Conservation (phyloP, 2,888 invertebrate species). For the Cosmorhoe ocellata region DNA sequence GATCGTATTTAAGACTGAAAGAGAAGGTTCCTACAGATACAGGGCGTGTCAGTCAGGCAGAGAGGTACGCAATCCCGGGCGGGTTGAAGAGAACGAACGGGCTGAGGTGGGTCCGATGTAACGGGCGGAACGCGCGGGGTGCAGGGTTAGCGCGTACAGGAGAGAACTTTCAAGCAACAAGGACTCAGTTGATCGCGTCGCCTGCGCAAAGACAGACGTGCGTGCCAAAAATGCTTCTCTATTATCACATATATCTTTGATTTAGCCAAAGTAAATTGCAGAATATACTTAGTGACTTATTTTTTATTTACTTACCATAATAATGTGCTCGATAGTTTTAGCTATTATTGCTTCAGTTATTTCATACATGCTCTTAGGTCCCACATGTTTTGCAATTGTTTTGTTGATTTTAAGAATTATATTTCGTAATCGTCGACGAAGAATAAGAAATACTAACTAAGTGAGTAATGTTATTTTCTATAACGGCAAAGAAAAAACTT, state of each 20-base stretch:
- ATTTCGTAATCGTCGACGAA: neutral
- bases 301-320: too few species aligned
- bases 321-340: neutral
- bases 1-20: too few species aligned
- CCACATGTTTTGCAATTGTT: neutral
- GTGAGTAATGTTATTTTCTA: neutral
- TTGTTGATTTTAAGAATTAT: neutral
- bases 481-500: too few species aligned
- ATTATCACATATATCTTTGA: too few species aligned
- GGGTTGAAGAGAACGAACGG: neutral
- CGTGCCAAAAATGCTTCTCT: constrained; percentile 2
- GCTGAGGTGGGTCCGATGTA: neutral
- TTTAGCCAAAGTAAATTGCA: too few species aligned
- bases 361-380: neutral
- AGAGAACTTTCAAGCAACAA: neutral
- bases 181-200: constrained; percentile 8
- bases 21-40: too few species aligned
- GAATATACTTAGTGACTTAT: too few species aligned
- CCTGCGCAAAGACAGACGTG: constrained; percentile 15
- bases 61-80: neutral
- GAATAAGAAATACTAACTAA: neutral
- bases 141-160: neutral
- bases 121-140: neutral
- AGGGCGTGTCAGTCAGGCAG: too few species aligned
- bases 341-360: neutral